phyloP scores from a whole-genome alignment of 2,797 vertebrate species.

The Cottoperca gobio region DNA sequence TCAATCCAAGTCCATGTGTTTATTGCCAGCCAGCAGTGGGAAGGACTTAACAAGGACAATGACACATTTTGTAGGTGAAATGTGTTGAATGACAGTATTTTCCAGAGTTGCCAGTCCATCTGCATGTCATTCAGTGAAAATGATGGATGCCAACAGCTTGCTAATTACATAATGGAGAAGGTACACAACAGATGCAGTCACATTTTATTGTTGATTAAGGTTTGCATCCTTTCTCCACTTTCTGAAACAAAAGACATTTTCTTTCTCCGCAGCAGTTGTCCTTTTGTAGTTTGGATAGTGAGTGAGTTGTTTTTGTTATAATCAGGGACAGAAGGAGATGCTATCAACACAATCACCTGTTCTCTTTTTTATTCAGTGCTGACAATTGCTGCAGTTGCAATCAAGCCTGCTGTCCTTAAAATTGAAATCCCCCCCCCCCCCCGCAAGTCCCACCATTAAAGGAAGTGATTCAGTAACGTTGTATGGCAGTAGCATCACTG shows the following conservation, averaged over 20 bases:
- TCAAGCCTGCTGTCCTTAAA: constrained; percentile 29
- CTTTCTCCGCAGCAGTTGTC: background rate
- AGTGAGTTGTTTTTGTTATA: background rate
- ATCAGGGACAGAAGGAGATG: constrained; percentile 18
- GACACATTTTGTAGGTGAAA: constrained; percentile 16
- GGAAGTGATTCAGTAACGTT: constrained; percentile 15
- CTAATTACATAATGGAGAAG: constrained; percentile 58
- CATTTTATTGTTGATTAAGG: constrained; percentile 29
- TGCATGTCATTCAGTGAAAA: constrained; percentile 52
- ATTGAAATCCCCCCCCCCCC: constrained; percentile 21
- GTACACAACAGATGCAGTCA: constrained; percentile 34
- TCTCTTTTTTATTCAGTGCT: constrained; percentile 19
- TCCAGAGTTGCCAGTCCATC: constrained; percentile 38
- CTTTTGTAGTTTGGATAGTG: constrained; percentile 23
- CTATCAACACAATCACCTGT: constrained; percentile 29
- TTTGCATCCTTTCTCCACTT: constrained; percentile 6
- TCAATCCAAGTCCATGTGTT: constrained; percentile 3
- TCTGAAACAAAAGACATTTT: constrained; percentile 36
- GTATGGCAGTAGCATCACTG: background rate
- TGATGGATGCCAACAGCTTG: constrained; percentile 50
- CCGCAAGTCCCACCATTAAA: constrained; percentile 22
- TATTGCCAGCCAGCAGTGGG: background rate
- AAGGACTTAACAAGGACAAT: constrained; percentile 5
- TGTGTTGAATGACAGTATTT: constrained; percentile 31
- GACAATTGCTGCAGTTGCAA: constrained; percentile 33